phyloP scores from a whole-genome alignment of 2,888 invertebrate species.

The Hartigia nigra region DNA sequence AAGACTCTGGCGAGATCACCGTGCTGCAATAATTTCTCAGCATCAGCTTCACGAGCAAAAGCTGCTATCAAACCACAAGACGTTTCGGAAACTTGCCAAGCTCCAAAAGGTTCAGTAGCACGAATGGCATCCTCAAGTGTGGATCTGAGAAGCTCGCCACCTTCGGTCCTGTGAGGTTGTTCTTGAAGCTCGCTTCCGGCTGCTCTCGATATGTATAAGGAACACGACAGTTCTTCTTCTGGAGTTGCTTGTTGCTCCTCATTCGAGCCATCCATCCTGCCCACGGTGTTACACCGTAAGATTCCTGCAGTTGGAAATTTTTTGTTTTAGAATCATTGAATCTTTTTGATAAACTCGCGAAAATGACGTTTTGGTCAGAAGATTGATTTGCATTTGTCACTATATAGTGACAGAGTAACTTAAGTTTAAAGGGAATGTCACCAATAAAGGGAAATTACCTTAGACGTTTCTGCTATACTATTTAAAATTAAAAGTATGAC shows the following conservation, averaged over 20 bases:
- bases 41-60: constrained; percentile 62
- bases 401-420: too few relatives aligned
- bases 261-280: constrained; percentile 42
- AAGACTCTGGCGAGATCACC: constrained; percentile 63
- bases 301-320: neutral
- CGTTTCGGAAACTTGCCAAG: constrained; percentile 59
- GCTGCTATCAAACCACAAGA: constrained; percentile 65
- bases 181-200: constrained; percentile 39
- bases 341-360: neutral
- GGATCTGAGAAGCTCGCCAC: constrained; percentile 37
- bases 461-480: constrained; percentile 31
- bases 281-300: constrained; percentile 12
- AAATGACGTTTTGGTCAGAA: neutral
- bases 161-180: constrained; percentile 28
- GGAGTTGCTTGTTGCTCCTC: constrained; percentile 4
- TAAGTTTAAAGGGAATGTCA: neutral
- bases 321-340: neutral
- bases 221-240: constrained; percentile 48
- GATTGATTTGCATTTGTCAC: neutral
- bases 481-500: constrained; percentile 38
- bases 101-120: constrained; percentile 42
- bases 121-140: constrained; percentile 55
- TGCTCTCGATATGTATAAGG: constrained; percentile 55
- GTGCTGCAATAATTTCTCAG: constrained; percentile 62
- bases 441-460: constrained; percentile 33